Evolutionary conservation across 1,140 invertebrate genomes (phyloP), one percentile per base, ranked within the genome.

Genomic region (Cryptotermes secundus): DNA sequence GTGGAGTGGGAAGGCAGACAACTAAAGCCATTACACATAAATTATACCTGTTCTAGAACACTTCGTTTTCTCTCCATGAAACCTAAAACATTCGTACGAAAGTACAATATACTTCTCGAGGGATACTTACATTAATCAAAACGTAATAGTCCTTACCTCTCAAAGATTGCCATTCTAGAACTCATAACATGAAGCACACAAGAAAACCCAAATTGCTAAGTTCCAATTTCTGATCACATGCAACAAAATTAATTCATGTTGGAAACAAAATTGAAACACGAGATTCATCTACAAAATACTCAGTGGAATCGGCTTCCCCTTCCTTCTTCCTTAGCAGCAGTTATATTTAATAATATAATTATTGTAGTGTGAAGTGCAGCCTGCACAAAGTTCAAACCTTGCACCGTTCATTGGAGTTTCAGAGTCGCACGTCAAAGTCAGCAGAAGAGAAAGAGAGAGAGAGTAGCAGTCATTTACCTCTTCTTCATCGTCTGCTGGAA

Each of bases 331-430:
- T 72, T 72, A 72, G 26, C 26, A 72, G 59, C 16, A 72, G n/a
- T 72, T 72, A 31, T 72, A 31, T n/a, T 72, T 72, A 72, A 72
- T 72, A 72, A 31, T 72, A 72, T 31, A 31, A 72, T 72, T 72
- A 72, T 72, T 72, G 59, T 72, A n/a, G 26, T 72, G 4, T 31
- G 59, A 26, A 9, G n/a, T 72, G 59, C 59, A 26, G 59, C 59
- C 59, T 14, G n/a, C 59, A 72, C 9, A 31, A 72, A 31, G n/a
- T n/a, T n/a, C 59, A 31, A 72, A 9, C 59, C 59, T 72, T 72
- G 59, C 59, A 72, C 59, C 59, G n/a, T 72, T 31, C 59, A 72
- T 72, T 72, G 59, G 59, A 72, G 59, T 72, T 72, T 31, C 26
- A 72, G n/a, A 72, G 26, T n/a, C 59, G 59, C 59, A 72, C 26